Evolutionary conservation across 2,797 vertebrate species (phyloP).

Genomic region (Melanotaenia parkinsoni): DNA sequence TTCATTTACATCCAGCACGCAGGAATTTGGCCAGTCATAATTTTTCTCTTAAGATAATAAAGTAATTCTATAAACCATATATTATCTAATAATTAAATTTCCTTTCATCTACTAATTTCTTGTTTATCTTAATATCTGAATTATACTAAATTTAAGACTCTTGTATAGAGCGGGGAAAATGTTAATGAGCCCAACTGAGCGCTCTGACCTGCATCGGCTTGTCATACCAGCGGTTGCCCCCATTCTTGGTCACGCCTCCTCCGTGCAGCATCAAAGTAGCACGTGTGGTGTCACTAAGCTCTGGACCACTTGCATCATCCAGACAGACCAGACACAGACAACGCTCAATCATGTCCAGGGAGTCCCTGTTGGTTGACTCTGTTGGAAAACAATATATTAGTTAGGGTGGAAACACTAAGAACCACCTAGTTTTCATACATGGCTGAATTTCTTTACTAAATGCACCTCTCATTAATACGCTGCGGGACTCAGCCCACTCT

Average conservation of each 20-base stretch:
- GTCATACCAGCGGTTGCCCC: slow-evolving; percentile 98
- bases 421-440: not conserved
- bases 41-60: slow-evolving; percentile 3
- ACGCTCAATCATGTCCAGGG: slow-evolving; percentile 96
- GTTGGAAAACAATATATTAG: slow-evolving; percentile 15
- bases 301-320: slow-evolving; percentile 81
- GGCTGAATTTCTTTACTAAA: not conserved
- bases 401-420: not conserved
- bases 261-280: slow-evolving; percentile 92
- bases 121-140: not conserved
- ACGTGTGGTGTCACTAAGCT: slow-evolving; percentile 84
- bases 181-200: not conserved
- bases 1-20: slow-evolving; percentile 20
- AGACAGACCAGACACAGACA: slow-evolving; percentile 94
- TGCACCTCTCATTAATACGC: slow-evolving; percentile 90
- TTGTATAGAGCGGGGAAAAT: not conserved
- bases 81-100: not conserved
- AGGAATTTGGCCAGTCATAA: slow-evolving; percentile 9
- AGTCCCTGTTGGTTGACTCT: slow-evolving; percentile 98
- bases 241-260: slow-evolving; percentile 86
- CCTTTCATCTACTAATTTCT: not conserved
- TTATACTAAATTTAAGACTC: not conserved
- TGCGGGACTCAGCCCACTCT: slow-evolving; percentile 93
- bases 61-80: not conserved
- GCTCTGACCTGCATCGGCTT: slow-evolving; percentile 95